Base-by-base conservation (phyloP, 2,888 invertebrate genomes). In the Campoplex capitator region DNA sequence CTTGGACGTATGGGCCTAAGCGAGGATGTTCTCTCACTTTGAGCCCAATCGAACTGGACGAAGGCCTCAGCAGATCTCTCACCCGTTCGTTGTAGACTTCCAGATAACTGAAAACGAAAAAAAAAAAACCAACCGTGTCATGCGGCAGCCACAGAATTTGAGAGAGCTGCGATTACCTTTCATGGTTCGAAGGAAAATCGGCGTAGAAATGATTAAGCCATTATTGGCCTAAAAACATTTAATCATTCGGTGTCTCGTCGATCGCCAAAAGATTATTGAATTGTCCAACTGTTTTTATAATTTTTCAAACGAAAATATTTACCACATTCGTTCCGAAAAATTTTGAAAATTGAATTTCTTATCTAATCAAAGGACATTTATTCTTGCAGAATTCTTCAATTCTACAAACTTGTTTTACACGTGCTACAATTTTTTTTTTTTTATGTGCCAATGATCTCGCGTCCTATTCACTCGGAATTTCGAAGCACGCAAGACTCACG, bases 1-100 rank as follows among this genome's bases (percentile, higher is more conserved):
- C 97, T 95, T 97, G 97, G 77, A 98, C 97, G 92, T 97, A 97
- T 18, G 97, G 97, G 87, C 97, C 97, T 89, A 95, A 96, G 84
- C 96, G 96, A 1, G 97, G 97, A 95, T 98, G 97, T 94, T 98
- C 97, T 82, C 97, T 95, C 58, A 98, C 96, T 90, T 96, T 96
- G n/a, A 97, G 95, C 78, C 94, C 94, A 88, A 94, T 93, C 48
- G 94, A 91, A 54, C 88, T 91, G 67, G 94, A 92, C 74, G 92
- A 91, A n/a, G 92, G 91, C 75, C 89, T 91, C 83, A 97, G 94
- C 85, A 98, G 94, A 94, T 97, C 97, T 89, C 97, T 95, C n/a
- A 97, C 97, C 89, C 96, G 94, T 91, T 96, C 96, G 91, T 96
- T 95, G 93, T 96, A 96, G 89, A 96, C 95, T 91, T 96, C 96